Evolutionary conservation across 2,797 vertebrate genomes (phyloP).

Genomic region (Tympanoctomys barrerae): DNA sequence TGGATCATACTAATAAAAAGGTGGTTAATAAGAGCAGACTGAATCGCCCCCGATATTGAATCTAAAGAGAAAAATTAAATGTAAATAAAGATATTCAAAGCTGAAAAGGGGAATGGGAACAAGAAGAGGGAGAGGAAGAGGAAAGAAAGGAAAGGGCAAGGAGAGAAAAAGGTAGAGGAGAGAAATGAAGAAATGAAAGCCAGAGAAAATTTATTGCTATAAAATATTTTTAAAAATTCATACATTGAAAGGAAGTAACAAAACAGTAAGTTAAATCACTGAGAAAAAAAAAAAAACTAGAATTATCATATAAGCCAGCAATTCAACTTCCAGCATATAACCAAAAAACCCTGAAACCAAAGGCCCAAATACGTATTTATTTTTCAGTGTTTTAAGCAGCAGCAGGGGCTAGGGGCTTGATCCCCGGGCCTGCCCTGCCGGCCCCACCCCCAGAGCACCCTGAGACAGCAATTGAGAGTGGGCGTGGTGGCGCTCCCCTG

Average conservation of each 20-base stretch:
- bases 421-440: no score
- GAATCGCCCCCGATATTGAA: background rate
- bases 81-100: background rate
- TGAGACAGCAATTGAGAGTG: no score
- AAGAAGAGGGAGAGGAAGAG: background rate
- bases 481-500: no score
- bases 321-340: background rate
- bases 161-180: no score
- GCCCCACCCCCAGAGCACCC: no score
- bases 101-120: background rate
- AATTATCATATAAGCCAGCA: background rate
- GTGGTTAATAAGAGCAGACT: background rate
- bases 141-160: no score
- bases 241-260: background rate
- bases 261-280: background rate
- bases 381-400: background rate
- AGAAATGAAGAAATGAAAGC: background rate
- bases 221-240: background rate
- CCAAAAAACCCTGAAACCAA: background rate
- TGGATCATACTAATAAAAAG: background rate
- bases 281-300: background rate
- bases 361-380: background rate
- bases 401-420: background rate
- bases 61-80: background rate
- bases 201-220: background rate